phyloP scores from a whole-genome alignment of 2,797 vertebrate genomes.

The Triplophysa yarkandensis region DNA sequence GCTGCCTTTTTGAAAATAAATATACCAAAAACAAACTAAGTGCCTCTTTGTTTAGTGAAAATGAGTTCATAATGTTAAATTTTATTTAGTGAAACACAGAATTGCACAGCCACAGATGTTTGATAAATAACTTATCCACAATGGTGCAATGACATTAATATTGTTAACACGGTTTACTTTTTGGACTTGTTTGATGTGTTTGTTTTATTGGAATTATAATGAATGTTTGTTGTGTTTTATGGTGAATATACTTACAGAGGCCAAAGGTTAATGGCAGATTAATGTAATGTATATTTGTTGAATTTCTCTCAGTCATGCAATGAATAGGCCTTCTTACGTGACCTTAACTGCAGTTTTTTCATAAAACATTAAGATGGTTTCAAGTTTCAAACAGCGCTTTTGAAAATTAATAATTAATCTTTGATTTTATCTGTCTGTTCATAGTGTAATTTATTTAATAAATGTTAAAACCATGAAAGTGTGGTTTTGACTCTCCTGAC shows the following conservation, averaged over 20 bases:
- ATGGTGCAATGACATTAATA: slow-evolving; percentile 32
- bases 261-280: slow-evolving; percentile 32
- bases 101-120: slow-evolving; percentile 9
- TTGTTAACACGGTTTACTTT: not conserved
- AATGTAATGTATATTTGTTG: slow-evolving; percentile 2
- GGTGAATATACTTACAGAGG: not conserved
- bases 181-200: not conserved
- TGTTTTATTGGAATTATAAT: slow-evolving; percentile 5
- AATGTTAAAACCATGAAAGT: slow-evolving; percentile 24
- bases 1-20: slow-evolving; percentile 21
- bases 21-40: slow-evolving; percentile 14
- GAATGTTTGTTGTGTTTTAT: slow-evolving; percentile 1
- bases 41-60: slow-evolving; percentile 32
- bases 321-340: not conserved
- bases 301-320: not conserved
- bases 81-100: not conserved
- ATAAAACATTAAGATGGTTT: slow-evolving; percentile 16
- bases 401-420: not conserved
- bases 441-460: slow-evolving; percentile 47
- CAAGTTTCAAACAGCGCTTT: slow-evolving; percentile 19
- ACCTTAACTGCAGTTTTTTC: not conserved
- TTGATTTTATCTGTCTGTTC: slow-evolving; percentile 34
- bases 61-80: slow-evolving; percentile 1
- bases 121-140: slow-evolving; percentile 12
- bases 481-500: not conserved